phyloP scores from a whole-genome alignment of 2,888 invertebrate genomes.

The Catocala nupta region DNA sequence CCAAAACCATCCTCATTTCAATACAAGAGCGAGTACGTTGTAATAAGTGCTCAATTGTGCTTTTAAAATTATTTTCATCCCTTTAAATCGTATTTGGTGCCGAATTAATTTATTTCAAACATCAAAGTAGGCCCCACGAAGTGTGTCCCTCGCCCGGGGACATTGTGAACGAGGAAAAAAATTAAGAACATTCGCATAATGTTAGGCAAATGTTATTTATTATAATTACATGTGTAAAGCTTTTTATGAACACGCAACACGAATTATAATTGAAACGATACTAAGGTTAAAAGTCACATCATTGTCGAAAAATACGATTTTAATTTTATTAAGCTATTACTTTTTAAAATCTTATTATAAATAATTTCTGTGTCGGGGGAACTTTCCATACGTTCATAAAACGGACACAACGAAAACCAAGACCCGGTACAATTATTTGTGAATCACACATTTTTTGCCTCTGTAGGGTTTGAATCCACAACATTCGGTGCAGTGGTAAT shows the following conservation, averaged over 20 bases:
- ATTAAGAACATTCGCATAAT: constrained; percentile 9
- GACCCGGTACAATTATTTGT: too few species aligned
- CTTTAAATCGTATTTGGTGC: constrained; percentile 50
- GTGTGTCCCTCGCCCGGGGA: constrained; percentile 21
- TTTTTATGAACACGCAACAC: constrained; percentile 13
- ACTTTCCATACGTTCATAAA: too few species aligned
- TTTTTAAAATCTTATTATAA: too few species aligned
- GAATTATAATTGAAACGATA: constrained; percentile 5
- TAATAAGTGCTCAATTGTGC: constrained; percentile 37
- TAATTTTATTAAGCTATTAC: too few species aligned
- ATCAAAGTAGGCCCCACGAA: constrained; percentile 51
- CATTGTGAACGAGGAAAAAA: constrained; percentile 15
- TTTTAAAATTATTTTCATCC: constrained; percentile 51
- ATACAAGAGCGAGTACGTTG: constrained; percentile 13
- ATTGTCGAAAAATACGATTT: not conserved
- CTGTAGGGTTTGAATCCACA: too few species aligned
- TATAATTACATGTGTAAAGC: constrained; percentile 15
- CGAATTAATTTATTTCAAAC: constrained; percentile 63
- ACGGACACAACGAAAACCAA: too few species aligned
- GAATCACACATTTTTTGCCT: too few species aligned
- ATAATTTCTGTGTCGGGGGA: too few species aligned
- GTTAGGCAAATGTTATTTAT: constrained; percentile 8
- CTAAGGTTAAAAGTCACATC: not conserved
- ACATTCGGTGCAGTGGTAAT: too few species aligned
- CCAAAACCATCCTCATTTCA: not conserved